Conservation (phyloP, 2,797 vertebrate genomes). For the Cuculus canorus region DNA sequence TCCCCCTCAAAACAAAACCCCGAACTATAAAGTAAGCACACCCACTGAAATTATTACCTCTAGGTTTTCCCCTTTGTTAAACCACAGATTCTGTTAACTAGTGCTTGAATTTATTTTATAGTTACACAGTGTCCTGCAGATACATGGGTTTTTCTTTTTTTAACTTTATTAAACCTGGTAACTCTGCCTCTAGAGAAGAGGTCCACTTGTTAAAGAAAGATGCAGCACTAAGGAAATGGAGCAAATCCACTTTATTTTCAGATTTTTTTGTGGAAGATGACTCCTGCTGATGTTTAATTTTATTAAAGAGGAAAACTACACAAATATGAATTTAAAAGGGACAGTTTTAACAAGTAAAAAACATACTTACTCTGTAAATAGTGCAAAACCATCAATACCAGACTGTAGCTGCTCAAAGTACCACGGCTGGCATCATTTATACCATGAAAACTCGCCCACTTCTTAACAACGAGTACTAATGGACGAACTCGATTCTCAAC, state of each 20-base stretch:
- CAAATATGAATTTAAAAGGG: neutral
- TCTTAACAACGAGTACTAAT: slow-evolving; percentile 92
- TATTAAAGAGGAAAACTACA: neutral
- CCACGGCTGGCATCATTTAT: slow-evolving; percentile 98
- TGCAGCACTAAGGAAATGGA: neutral
- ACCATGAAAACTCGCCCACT: slow-evolving; percentile 88
- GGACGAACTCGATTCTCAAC: slow-evolving; percentile 93
- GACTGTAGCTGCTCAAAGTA: slow-evolving; percentile 95
- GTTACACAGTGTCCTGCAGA: neutral
- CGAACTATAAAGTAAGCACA: neutral
- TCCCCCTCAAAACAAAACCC: too few species aligned
- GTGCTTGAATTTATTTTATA: slow-evolving; percentile 48
- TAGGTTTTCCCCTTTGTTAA: neutral
- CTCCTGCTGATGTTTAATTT: neutral
- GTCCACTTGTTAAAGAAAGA: neutral
- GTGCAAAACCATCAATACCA: slow-evolving; percentile 96
- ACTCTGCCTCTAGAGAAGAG: slow-evolving; percentile 15
- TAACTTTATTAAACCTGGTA: neutral
- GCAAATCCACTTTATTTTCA: neutral
- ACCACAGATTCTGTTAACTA: neutral
- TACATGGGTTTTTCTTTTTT: neutral
- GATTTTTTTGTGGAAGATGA: neutral
- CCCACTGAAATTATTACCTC: neutral
- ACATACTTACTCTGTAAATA: slow-evolving; percentile 96
- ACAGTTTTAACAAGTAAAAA: neutral